Percentiles rank a stretch among this genome's conserved stretches.
These are phyloP conservation scores for Albula goreensis DNA, from an alignment of 2,113 vertebrate genomes.

Conservation along the genomic window DNA sequence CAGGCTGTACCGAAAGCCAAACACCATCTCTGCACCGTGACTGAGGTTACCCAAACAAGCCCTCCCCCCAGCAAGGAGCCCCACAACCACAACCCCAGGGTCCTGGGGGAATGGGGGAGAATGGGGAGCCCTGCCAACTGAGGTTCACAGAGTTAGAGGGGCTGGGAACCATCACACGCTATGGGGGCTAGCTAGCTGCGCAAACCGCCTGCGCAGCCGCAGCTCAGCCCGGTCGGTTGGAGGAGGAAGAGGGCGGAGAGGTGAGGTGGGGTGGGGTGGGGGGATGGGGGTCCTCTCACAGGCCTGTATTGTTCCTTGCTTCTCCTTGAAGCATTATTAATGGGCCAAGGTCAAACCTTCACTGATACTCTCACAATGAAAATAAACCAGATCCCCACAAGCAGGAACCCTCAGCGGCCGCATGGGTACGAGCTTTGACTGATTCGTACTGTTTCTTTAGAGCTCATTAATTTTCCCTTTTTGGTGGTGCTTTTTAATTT, in stretches of 20 bases:
- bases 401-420: constrained; percentile 27
- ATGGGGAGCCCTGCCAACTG: neutral
- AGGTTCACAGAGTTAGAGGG: constrained; percentile 20
- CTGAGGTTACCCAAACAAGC: constrained; percentile 29
- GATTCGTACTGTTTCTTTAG: constrained; percentile 34
- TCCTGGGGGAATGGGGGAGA: neutral
- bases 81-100: neutral
- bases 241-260: neutral
- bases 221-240: neutral
- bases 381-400: constrained; percentile 53
- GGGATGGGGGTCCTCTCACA: constrained; percentile 16
- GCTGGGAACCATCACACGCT: constrained; percentile 29
- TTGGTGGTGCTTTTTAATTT: neutral
- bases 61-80: constrained; percentile 1
- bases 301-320: constrained; percentile 24
- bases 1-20: constrained; percentile 28
- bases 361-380: constrained; percentile 46
- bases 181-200: neutral
- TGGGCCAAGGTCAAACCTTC: constrained; percentile 50
- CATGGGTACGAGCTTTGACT: constrained; percentile 27
- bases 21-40: constrained; percentile 21
- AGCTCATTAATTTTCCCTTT: constrained; percentile 42
- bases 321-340: constrained; percentile 45
- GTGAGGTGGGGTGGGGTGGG: neutral
- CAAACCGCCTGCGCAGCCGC: neutral